Percentiles rank a stretch among this genome's conserved stretches.
Evolutionary conservation across 1,140 invertebrate species (phyloP).

Genomic region (Lasioglossum baleicum): DNA sequence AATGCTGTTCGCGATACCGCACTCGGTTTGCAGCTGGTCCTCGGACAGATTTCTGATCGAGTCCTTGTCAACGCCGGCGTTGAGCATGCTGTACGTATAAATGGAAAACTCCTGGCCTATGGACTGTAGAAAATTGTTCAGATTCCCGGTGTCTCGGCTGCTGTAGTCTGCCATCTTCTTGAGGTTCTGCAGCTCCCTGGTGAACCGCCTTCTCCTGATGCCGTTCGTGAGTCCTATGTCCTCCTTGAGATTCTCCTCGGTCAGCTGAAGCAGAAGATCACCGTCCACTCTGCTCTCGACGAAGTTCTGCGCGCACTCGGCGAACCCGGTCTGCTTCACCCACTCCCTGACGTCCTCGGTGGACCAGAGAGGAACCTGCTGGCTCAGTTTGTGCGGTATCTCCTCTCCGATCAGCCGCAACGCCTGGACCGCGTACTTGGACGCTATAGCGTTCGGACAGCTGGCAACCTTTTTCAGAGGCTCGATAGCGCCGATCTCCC

Average conservation of each 20-base stretch:
- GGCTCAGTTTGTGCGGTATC: conserved; percentile 97
- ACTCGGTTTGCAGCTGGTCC: conserved; percentile 94
- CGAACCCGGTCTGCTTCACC: conserved; percentile 98
- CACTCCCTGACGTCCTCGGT: conserved; percentile 97
- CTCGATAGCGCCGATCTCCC: conserved; percentile 96
- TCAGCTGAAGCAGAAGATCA: conserved; percentile 96
- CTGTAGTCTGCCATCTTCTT: conserved; percentile 99
- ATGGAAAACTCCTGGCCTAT: conserved; percentile 95
- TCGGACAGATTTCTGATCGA: conserved; percentile 90
- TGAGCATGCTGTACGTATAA: conserved; percentile 98
- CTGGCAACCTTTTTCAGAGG: conserved; percentile 97
- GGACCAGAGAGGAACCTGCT: conserved; percentile 99
- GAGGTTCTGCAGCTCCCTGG: conserved; percentile 94
- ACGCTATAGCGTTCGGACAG: conserved; percentile 98
- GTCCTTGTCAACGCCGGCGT: conserved; percentile 95
- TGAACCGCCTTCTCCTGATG: conserved; percentile 95
- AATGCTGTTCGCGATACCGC: conserved; percentile 95
- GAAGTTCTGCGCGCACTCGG: conserved; percentile 90
- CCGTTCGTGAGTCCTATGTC: conserved; percentile 97
- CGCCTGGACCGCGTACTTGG: conserved; percentile 98
- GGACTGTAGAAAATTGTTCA: conserved; percentile 94
- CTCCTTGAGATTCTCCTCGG: conserved; percentile 93
- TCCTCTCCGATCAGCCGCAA: conserved; percentile 97
- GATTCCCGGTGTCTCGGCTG: conserved; percentile 93
- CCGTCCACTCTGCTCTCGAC: conserved; percentile 96